A percentile compares a stretch with the other conserved stretches of the same genome.
These are phyloP conservation scores for Xiphophorus couchianus DNA, from an alignment of 2,113 vertebrate genomes.

Conservation along the genomic window DNA sequence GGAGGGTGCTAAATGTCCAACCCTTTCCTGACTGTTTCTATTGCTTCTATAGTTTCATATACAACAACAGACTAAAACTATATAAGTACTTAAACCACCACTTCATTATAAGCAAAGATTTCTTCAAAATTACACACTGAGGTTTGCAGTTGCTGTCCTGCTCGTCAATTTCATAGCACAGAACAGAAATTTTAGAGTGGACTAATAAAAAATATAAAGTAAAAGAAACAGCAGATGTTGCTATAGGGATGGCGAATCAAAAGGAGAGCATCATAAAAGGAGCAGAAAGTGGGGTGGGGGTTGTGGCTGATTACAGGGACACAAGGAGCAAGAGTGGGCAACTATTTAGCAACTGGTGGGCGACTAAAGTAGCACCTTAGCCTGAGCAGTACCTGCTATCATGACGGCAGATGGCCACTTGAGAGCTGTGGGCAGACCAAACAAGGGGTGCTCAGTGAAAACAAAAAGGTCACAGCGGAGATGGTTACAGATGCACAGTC, in stretches of 20 bases:
- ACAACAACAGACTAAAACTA: background rate
- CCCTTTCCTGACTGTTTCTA: background rate
- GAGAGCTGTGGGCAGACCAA: conserved; percentile 41
- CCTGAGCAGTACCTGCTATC: conserved; percentile 55
- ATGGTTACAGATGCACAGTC: conserved; percentile 20
- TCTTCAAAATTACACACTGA: background rate
- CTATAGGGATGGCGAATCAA: background rate
- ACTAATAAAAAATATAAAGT: background rate
- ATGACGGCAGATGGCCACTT: conserved; percentile 69
- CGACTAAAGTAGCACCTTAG: conserved; percentile 9
- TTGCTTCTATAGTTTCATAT: background rate
- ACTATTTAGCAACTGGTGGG: conserved; percentile 17
- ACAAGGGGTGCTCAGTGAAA: conserved; percentile 14
- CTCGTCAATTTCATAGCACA: background rate
- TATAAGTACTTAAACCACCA: background rate
- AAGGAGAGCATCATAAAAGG: conserved; percentile 10
- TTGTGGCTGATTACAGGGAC: conserved; percentile 22
- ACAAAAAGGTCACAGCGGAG: conserved; percentile 35
- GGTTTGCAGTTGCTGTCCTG: background rate
- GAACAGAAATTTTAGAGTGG: background rate
- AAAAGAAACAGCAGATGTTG: conserved; percentile 30
- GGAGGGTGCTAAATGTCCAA: background rate
- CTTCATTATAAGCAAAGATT: no score
- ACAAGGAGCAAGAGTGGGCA: conserved; percentile 14
- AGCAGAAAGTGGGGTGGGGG: background rate